These are phyloP conservation scores for Euura saliciscinereae DNA, from an alignment of 1,140 invertebrate genomes.

Conservation along the genomic window DNA sequence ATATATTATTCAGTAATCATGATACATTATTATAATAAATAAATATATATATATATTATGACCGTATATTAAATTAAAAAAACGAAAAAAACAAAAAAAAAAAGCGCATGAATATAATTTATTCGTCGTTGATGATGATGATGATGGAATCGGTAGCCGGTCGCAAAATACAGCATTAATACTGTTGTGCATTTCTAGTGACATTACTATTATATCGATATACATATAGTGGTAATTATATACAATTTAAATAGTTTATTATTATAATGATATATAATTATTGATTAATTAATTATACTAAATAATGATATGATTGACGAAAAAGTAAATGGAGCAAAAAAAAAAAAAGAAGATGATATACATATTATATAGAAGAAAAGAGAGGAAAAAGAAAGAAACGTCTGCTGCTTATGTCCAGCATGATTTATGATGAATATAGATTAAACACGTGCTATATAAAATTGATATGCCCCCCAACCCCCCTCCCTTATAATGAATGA, in stretches of 20 bases:
- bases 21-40: too few relatives aligned
- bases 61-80: too few relatives aligned
- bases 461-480: conserved; percentile 11
- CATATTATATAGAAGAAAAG: not conserved
- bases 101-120: conserved; percentile 31
- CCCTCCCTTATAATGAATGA: not conserved
- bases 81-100: too few relatives aligned
- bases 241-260: conserved; percentile 36
- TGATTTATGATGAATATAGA: conserved; percentile 30
- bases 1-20: too few relatives aligned
- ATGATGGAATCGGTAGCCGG: conserved; percentile 25
- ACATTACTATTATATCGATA: conserved; percentile 45
- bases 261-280: conserved; percentile 40
- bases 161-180: conserved; percentile 30
- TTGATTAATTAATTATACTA: conserved; percentile 12
- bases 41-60: too few relatives aligned
- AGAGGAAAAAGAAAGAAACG: conserved; percentile 14
- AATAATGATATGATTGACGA: not conserved
- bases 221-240: conserved; percentile 46
- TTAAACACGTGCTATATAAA: conserved; percentile 14
- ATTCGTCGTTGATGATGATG: conserved; percentile 34
- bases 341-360: conserved; percentile 30
- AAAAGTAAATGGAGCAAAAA: conserved; percentile 4
- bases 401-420: conserved; percentile 32
- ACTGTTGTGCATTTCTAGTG: conserved; percentile 35